phyloP scores from a whole-genome alignment of 2,113 vertebrate species.

The Apodemus speciosus region DNA sequence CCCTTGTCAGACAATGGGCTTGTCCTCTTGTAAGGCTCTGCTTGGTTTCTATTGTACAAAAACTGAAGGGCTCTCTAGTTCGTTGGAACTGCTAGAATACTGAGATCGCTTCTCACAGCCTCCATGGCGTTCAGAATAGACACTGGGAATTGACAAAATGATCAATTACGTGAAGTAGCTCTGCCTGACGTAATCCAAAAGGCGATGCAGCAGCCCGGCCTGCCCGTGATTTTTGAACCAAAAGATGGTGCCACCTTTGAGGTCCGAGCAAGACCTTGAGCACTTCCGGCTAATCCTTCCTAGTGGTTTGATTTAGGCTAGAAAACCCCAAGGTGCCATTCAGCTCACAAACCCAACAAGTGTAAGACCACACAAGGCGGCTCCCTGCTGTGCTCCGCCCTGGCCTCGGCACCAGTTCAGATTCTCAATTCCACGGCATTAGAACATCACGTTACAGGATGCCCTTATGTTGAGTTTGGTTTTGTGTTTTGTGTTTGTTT shows the following conservation, averaged over 20 bases:
- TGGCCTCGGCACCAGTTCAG: not conserved
- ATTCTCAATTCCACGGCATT: not conserved
- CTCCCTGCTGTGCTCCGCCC: not conserved
- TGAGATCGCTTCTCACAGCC: constrained; percentile 47
- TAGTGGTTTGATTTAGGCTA: not conserved
- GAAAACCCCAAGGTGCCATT: not conserved
- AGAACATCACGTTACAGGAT: not conserved
- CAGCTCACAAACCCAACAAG: not conserved
- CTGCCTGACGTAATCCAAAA: constrained; percentile 60
- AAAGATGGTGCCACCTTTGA: not conserved
- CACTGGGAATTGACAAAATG: constrained; percentile 65
- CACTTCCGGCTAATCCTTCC: not conserved
- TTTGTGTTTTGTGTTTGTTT: not conserved
- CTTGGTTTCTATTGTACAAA: not conserved
- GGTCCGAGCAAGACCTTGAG: not conserved
- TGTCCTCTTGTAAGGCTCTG: not conserved
- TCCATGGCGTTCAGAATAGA: constrained; percentile 67
- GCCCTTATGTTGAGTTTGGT: not conserved
- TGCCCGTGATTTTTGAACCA: not conserved
- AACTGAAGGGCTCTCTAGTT: constrained; percentile 58
- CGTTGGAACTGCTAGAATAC: not conserved
- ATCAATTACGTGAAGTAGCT: constrained; percentile 72
- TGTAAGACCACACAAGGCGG: fast-evolving
- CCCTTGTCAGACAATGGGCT: not conserved
- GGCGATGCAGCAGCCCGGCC: constrained; percentile 16